Conservation (phyloP, 2,888 invertebrate genomes). For the Agrotis clavis region DNA sequence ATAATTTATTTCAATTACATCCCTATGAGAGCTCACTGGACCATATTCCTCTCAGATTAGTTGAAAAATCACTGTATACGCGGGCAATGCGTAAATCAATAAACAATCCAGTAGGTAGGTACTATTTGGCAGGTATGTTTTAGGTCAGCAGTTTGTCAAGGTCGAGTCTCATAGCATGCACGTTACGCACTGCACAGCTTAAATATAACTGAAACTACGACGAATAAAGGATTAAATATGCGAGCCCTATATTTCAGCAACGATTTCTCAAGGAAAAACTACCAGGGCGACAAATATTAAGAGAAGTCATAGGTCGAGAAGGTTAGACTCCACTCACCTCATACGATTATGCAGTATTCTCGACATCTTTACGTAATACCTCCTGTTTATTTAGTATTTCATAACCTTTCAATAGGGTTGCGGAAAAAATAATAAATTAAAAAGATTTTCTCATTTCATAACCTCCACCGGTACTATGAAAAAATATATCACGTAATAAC, state of each 20-base stretch:
- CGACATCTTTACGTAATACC: constrained; percentile 85
- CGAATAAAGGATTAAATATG: neutral
- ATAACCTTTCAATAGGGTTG: constrained; percentile 76
- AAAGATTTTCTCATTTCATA: constrained; percentile 79
- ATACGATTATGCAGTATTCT: constrained; percentile 88
- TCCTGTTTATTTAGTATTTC: constrained; percentile 76
- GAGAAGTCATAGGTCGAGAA: constrained; percentile 50
- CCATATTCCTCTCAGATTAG: neutral
- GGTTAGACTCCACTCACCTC: constrained; percentile 75
- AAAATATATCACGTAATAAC: constrained; percentile 73
- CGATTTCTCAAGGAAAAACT: constrained; percentile 13
- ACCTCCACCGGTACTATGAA: constrained; percentile 83
- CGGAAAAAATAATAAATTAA: constrained; percentile 68
- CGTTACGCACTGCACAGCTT: constrained; percentile 6
- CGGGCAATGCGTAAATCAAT: constrained; percentile 24
- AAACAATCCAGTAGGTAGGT: constrained; percentile 34
- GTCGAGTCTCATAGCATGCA: constrained; percentile 39
- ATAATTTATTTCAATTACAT: neutral
- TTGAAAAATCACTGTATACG: neutral
- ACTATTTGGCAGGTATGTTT: constrained; percentile 37
- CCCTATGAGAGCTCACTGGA: too few relatives aligned
- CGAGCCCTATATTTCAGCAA: neutral
- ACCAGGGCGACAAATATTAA: constrained; percentile 22
- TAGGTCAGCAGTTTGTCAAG: constrained; percentile 51
- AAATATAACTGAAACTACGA: neutral